phyloP scores from a whole-genome alignment of 2,888 invertebrate species.

The Epinotia ramella region DNA sequence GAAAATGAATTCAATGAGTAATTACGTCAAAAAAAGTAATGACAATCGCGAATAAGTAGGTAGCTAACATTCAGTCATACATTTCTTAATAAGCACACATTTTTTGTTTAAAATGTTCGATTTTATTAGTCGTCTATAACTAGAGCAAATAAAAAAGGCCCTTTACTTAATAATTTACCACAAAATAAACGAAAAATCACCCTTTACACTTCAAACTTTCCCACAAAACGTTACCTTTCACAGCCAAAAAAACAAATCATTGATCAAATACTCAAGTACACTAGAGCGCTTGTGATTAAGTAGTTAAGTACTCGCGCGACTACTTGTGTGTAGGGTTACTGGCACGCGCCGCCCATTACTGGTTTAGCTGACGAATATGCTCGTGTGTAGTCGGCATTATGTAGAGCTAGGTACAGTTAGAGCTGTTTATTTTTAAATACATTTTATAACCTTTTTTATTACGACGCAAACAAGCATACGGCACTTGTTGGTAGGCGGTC shows the following conservation, averaged over 20 bases:
- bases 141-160: neutral
- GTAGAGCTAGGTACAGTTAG: slow-evolving; percentile 22
- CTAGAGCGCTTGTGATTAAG: slow-evolving; percentile 35
- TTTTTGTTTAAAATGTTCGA: no score
- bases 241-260: slow-evolving; percentile 30
- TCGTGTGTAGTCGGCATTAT: slow-evolving; percentile 28
- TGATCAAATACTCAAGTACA: slow-evolving; percentile 26
- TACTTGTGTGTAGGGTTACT: slow-evolving; percentile 42
- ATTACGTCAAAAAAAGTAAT: no score
- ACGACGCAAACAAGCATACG: no score
- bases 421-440: neutral
- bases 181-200: slow-evolving; percentile 8
- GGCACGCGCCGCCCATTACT: slow-evolving; percentile 56
- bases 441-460: no score
- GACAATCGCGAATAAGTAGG: no score
- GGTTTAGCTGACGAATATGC: slow-evolving; percentile 53
- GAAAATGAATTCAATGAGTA: no score
- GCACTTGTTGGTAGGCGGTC: no score
- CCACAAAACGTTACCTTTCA: slow-evolving; percentile 25
- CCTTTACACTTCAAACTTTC: slow-evolving; percentile 17
- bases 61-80: no score
- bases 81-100: no score
- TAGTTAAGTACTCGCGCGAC: slow-evolving; percentile 43
- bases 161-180: neutral
- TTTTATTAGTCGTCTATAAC: neutral